A percentile compares a stretch with the other conserved stretches of the same genome.
phyloP scores from a whole-genome alignment of 2,797 vertebrate species.

The Sparus aurata region DNA sequence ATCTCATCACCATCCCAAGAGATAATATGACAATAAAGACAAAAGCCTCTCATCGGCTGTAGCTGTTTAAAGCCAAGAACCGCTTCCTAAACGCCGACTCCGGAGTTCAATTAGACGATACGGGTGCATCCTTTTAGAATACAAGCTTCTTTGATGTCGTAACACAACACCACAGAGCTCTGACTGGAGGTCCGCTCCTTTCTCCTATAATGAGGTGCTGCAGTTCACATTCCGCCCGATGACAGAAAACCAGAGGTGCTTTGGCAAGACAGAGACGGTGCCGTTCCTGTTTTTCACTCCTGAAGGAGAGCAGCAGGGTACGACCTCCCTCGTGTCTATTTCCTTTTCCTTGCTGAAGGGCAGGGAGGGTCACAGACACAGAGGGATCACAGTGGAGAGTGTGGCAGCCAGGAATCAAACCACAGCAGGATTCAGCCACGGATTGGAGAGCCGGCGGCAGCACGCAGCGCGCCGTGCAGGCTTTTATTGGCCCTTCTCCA shows the following conservation, averaged over 20 bases:
- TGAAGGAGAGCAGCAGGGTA: constrained; percentile 55
- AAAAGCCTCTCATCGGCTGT: constrained; percentile 73
- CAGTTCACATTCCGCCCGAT: constrained; percentile 46
- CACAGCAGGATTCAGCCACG: constrained; percentile 70
- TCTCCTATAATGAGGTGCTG: constrained; percentile 58
- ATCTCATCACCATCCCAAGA: constrained; percentile 73
- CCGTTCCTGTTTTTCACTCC: constrained; percentile 43
- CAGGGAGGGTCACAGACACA: constrained; percentile 73
- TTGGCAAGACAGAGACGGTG: constrained; percentile 40
- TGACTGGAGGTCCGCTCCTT: constrained; percentile 49
- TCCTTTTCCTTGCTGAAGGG: constrained; percentile 75
- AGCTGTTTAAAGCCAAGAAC: constrained; percentile 68
- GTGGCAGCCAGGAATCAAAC: constrained; percentile 80
- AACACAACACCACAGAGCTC: constrained; percentile 49
- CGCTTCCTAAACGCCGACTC: constrained; percentile 61
- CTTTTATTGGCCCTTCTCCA: constrained; percentile 84
- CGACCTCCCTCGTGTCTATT: constrained; percentile 65
- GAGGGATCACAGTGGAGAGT: constrained; percentile 71
- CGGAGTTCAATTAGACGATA: constrained; percentile 60
- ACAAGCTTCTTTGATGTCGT: constrained; percentile 26
- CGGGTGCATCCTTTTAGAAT: constrained; percentile 29
- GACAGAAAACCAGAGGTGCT: constrained; percentile 57
- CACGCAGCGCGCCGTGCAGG: constrained; percentile 61
- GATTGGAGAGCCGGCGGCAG: constrained; percentile 72
- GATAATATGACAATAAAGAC: constrained; percentile 79